Percentiles rank a stretch among this genome's conserved stretches.
Evolutionary conservation across 2,113 vertebrate genomes (phyloP).

Genomic region (Scophthalmus maximus): DNA sequence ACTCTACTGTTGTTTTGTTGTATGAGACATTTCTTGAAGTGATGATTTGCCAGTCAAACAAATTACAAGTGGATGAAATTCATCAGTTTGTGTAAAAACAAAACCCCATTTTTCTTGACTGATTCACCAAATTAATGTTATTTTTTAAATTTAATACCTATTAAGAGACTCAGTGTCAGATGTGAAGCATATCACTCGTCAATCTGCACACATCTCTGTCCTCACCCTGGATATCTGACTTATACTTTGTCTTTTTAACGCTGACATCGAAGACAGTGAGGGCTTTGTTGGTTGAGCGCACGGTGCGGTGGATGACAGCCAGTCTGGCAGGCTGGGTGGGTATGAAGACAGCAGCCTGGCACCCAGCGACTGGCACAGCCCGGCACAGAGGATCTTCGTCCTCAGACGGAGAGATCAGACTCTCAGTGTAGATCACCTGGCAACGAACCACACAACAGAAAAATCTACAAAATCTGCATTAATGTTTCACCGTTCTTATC

Average conservation of each 20-base stretch:
- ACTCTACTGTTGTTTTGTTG: not conserved
- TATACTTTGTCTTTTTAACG: conserved; percentile 76
- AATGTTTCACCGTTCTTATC: conserved; percentile 1
- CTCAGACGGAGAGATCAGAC: conserved; percentile 65
- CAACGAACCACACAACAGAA: not conserved
- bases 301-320: conserved; percentile 60
- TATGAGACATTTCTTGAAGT: not conserved
- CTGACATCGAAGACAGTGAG: conserved; percentile 76
- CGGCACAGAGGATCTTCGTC: conserved; percentile 66
- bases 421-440: conserved; percentile 77
- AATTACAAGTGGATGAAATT: conserved; percentile 10
- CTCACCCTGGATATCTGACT: conserved; percentile 73
- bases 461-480: not conserved
- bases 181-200: conserved; percentile 1
- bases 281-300: not conserved
- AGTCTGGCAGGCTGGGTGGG: conserved; percentile 78
- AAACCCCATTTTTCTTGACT: conserved; percentile 10
- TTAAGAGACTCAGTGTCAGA: not conserved
- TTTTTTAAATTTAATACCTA: conserved; percentile 17
- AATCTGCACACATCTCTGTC: conserved; percentile 15
- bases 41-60: not conserved
- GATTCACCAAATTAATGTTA: not conserved
- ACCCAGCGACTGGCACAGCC: conserved; percentile 62
- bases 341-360: conserved; percentile 77
- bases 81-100: not conserved